Evolutionary conservation across 2,888 invertebrate genomes (phyloP), one percentile per base, ranked within the genome.

Genomic region (Sialis lutaria): DNA sequence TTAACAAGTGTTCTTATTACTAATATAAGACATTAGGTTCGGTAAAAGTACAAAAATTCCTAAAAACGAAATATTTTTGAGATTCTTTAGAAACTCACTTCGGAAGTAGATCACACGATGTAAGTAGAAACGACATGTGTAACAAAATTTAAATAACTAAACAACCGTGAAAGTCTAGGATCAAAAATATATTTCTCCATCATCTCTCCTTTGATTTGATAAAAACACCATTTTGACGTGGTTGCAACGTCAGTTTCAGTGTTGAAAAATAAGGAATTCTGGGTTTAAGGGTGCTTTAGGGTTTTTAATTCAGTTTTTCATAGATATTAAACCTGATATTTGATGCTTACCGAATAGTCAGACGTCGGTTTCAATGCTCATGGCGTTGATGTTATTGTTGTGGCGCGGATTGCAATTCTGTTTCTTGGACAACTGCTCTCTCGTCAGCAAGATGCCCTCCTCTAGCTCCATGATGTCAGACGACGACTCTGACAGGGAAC

Each of bases 331-430:
- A 42, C 6, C 22, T 3, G 5, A 2, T 13, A 5, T 30, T 30
- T 30, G 35, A 47, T 52, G 47, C 74, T 72, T 67, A 88, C 88
- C 85, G 77, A 76, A 78, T 84, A 84, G 87, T 90, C 89, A 90
- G 81, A 90, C 90, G 75, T 91, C 90, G 73, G 90, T 91, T 75
- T 91, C 90, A 70, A 84, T 82, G 71, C 88, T 85, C 70, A 86
- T 82, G 64, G 83, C 80, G 67, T 85, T 81, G 65, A 83, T 77
- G 60, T 80, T 77, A 66, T 82, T 83, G 67, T 79, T 81, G 64
- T 82, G 81, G 56, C 79, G 71, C 59, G 83, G 74, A 59, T 79
- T 79, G 69, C 68, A 79, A 73, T 74, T 84, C 75, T 71, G 79
- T 73, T 71, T 82, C 69, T 67, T 76, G 67, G 67, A 75, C 64